A percentile compares a stretch with the other conserved stretches of the same genome.
Evolutionary conservation across 2,888 invertebrate species (phyloP).

Genomic region (Watsonalla cultraria): DNA sequence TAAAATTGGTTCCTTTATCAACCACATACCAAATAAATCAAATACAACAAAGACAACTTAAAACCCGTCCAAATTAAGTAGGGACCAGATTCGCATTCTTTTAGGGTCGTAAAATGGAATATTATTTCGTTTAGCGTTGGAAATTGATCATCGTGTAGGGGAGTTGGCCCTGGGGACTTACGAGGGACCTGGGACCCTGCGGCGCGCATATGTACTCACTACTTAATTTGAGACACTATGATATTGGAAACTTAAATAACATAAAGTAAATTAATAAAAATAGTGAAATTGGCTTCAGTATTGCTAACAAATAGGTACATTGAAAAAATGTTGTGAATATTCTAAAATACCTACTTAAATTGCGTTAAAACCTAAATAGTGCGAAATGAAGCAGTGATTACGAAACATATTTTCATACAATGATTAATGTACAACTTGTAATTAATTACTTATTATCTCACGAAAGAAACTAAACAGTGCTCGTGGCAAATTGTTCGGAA

Average conservation of each 20-base stretch:
- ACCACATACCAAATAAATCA: conserved; percentile 15
- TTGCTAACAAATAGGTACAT: no score
- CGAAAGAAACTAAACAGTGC: no score
- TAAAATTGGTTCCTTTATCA: not conserved
- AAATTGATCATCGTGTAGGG: conserved; percentile 58
- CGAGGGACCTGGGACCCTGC: conserved; percentile 43
- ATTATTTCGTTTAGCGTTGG: conserved; percentile 60
- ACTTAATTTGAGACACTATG: conserved; percentile 15
- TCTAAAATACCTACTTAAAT: no score
- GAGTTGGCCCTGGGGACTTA: conserved; percentile 46
- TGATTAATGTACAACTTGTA: no score
- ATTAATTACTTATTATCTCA: no score
- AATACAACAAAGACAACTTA: conserved; percentile 24
- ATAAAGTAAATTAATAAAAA: not conserved
- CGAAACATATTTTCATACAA: no score
- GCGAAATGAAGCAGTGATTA: no score
- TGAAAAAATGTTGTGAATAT: no score
- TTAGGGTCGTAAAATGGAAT: conserved; percentile 51
- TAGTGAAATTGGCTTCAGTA: not conserved
- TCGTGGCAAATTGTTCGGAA: no score
- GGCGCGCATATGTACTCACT: conserved; percentile 43
- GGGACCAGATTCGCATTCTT: conserved; percentile 28
- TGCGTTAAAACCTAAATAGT: no score
- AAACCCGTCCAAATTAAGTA: conserved; percentile 36
- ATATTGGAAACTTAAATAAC: conserved; percentile 9